These are phyloP conservation scores for Rambutsinella grinnellia DNA, from an alignment of 2,888 invertebrate species.

Conservation along the genomic window DNA sequence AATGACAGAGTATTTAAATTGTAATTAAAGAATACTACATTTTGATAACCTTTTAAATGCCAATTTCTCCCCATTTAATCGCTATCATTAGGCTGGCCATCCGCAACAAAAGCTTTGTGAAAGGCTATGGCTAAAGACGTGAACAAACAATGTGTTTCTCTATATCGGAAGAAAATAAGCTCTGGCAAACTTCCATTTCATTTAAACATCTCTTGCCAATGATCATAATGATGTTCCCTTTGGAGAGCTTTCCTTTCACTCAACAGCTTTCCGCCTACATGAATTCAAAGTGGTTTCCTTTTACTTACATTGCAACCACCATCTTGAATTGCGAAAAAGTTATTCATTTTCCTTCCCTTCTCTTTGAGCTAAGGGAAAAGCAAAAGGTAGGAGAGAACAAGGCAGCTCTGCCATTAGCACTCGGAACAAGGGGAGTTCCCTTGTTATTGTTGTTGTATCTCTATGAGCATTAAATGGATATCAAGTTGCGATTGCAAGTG, in stretches of 20 bases:
- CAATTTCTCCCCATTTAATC: no score
- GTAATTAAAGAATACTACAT: no score
- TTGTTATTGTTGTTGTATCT: not conserved
- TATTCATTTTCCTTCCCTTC: not conserved
- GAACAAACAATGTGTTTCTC: constrained; percentile 4
- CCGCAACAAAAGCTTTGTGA: no score
- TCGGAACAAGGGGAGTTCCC: not conserved
- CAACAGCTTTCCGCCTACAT: not conserved
- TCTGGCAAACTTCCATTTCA: constrained; percentile 52
- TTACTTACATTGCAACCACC: not conserved
- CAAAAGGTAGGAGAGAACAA: not conserved
- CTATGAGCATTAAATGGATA: not conserved
- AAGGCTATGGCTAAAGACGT: no score
- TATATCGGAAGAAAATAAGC: constrained; percentile 32
- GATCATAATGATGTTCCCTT: constrained; percentile 38
- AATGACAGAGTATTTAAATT: no score
- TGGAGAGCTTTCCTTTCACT: constrained; percentile 50
- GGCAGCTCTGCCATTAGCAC: not conserved
- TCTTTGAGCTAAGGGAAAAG: no score
- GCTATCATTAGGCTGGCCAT: no score
- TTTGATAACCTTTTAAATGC: no score
- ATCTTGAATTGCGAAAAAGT: not conserved
- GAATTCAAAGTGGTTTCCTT: not conserved
- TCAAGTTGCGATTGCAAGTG: constrained; percentile 2
- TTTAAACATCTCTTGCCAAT: constrained; percentile 14